Evolutionary conservation across 37 sponge, comb jelly and placozoan genomes (phyloP).

Genomic region (Halichondria panicea): DNA sequence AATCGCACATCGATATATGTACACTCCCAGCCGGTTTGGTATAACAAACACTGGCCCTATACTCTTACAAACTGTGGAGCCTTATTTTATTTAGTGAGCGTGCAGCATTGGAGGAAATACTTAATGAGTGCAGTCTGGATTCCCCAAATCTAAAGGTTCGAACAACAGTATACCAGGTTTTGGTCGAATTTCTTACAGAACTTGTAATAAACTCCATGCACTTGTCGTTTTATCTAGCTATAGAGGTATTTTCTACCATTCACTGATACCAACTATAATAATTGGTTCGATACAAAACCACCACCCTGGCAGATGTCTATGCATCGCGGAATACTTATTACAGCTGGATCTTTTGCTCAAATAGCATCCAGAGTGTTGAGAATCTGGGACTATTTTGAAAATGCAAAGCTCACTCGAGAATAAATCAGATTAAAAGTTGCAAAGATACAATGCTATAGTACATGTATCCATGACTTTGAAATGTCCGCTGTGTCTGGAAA

Average conservation of each 20-base stretch:
- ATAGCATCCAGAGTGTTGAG: constrained; percentile 25
- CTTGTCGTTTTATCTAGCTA: constrained; percentile 74
- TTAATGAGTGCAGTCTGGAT: constrained; percentile 7
- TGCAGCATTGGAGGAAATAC: constrained; percentile 7
- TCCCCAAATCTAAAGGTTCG: constrained; percentile 9
- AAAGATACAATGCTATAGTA: background rate
- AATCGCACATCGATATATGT: background rate
- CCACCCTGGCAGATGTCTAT: background rate
- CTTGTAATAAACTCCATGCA: constrained; percentile 39
- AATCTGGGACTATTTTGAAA: background rate
- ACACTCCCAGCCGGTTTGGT: constrained; percentile 35
- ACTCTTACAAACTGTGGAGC: constrained; percentile 36
- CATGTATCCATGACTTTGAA: constrained; percentile 32
- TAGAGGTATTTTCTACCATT: constrained; percentile 69
- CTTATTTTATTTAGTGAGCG: constrained; percentile 44
- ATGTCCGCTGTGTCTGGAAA: constrained; percentile 79
- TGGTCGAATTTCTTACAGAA: constrained; percentile 38
- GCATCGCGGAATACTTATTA: constrained; percentile 33
- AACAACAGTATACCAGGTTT: constrained; percentile 22
- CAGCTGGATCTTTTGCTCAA: constrained; percentile 49
- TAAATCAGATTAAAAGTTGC: background rate
- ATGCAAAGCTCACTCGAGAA: background rate
- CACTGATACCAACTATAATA: constrained; percentile 59
- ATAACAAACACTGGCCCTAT: constrained; percentile 15
- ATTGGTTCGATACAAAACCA: constrained; percentile 21